phyloP scores from a whole-genome alignment of 1,140 invertebrate species.

The Pararge aegeria region DNA sequence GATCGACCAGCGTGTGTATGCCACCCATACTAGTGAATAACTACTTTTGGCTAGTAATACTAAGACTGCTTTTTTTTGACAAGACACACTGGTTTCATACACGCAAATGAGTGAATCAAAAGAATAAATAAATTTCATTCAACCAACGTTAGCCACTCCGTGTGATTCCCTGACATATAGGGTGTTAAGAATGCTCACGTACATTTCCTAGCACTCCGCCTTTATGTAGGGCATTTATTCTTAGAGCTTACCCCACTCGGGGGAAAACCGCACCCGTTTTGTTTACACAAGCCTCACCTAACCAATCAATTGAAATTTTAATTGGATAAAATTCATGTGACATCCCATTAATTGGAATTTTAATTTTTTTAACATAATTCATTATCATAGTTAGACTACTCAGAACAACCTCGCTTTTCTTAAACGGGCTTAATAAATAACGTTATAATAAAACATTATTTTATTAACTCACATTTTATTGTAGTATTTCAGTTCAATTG shows the following conservation, averaged over 20 bases:
- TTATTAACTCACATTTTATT: not conserved
- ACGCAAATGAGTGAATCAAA: too few relatives aligned
- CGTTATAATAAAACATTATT: too few relatives aligned
- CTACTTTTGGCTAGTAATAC: too few relatives aligned
- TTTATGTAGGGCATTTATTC: slow-evolving; percentile 68
- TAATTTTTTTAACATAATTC: not conserved
- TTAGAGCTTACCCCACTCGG: slow-evolving; percentile 39
- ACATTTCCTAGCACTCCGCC: slow-evolving; percentile 64
- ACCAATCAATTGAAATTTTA: slow-evolving; percentile 36
- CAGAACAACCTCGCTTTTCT: too few relatives aligned
- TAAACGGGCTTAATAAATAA: too few relatives aligned
- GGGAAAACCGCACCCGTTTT: slow-evolving; percentile 36
- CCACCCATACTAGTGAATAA: too few relatives aligned
- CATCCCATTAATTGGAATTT: not conserved
- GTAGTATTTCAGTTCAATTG: too few relatives aligned
- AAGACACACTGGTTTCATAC: too few relatives aligned
- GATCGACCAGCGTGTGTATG: too few relatives aligned
- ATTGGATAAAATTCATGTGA: slow-evolving; percentile 23
- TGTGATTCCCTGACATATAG: slow-evolving; percentile 48
- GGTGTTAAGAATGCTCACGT: slow-evolving; percentile 63
- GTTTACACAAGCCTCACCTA: slow-evolving; percentile 31
- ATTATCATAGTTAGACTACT: too few relatives aligned
- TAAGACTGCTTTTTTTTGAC: too few relatives aligned
- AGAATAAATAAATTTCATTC: not conserved
- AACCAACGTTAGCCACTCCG: slow-evolving; percentile 42